Base-by-base conservation (phyloP, 2,797 vertebrate genomes). In the Schizopygopsis malacanthus region DNA sequence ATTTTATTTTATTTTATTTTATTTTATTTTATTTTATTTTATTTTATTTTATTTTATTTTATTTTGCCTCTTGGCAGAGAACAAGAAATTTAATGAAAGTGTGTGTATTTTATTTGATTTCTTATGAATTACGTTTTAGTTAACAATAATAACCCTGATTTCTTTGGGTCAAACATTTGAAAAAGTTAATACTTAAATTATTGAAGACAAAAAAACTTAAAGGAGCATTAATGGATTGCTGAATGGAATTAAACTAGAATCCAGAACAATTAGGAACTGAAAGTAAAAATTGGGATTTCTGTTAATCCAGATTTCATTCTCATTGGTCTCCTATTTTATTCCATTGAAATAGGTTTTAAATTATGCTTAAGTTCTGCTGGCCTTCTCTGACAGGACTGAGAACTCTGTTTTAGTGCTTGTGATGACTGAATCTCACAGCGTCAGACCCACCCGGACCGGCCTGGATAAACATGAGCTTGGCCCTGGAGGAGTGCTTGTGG, bases 401-500 rank as follows among this genome's bases (percentile, higher is more conserved):
- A 75, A 33, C 33, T 28, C 43, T 73, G 69, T 43, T 71, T 45
- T 28, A 16, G 1, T 50, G 45, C 71, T 73, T 81, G 37, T 8
- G 54, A 47, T 50, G 54, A 82, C 56, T 59, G 73, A 85, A 87
- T 75, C 83, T 83, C 59, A 22, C 65, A 22, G 11, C 47, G 6
- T 84, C 50, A 20, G 50, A 72, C 10, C 28, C 69, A n/a, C 59
- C 45, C 25, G 43, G 28, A 15, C n/a, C 2, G 22, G 67, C 67
- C 22, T 59, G 75, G 13, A 5, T 75, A 54, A 69, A 79, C 33
- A 47, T 61, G 52, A 79, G 72, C 39, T 28, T 79, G 45, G 45
- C 13, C 67, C n/a, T 85, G 80, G 13, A 81, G 47, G 67, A 85
- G 61, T 54, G 79, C 79, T 71, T 87, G 85, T 89, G 88, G 89